Percentiles rank a stretch among this genome's conserved stretches.
phyloP scores from a whole-genome alignment of 2,888 invertebrate genomes.

The Dicyrtomina minuta region DNA sequence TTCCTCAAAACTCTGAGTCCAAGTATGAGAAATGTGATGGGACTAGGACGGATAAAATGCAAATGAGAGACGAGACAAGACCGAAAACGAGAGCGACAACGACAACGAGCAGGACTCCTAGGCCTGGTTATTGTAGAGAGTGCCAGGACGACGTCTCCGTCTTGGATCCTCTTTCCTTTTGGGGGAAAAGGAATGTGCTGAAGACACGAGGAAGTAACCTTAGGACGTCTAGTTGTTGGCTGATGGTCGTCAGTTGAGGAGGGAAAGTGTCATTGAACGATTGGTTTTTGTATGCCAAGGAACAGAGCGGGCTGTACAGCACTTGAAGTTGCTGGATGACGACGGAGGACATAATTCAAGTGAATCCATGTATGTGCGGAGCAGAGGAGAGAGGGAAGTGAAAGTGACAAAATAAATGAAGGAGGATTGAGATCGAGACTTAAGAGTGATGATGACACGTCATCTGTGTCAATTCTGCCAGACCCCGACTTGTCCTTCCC shows the following conservation, averaged over 20 bases:
- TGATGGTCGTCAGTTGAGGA: conserved; percentile 1
- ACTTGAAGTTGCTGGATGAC: background rate
- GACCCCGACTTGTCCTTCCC: background rate
- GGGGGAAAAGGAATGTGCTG: background rate
- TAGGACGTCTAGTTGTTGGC: background rate
- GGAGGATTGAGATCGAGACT: conserved; percentile 16
- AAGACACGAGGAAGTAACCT: background rate
- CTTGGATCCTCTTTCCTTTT: too few species aligned
- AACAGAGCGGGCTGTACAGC: too few species aligned
- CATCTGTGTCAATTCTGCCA: conserved; percentile 12
- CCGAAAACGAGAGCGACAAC: too few species aligned
- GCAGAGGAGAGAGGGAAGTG: background rate
- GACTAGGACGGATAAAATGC: too few species aligned
- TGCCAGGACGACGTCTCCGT: too few species aligned
- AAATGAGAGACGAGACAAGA: too few species aligned
- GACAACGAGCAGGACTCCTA: too few species aligned
- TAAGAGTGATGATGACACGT: conserved; percentile 28
- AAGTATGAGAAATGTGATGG: too few species aligned
- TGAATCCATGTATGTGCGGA: conserved; percentile 2
- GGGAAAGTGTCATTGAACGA: background rate
- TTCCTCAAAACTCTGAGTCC: too few species aligned
- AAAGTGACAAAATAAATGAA: conserved; percentile 24
- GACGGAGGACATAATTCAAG: conserved; percentile 11
- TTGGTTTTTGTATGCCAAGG: too few species aligned
- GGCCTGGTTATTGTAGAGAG: too few species aligned